phyloP scores from a whole-genome alignment of 1,140 invertebrate genomes.

The Drosophila leontia region DNA sequence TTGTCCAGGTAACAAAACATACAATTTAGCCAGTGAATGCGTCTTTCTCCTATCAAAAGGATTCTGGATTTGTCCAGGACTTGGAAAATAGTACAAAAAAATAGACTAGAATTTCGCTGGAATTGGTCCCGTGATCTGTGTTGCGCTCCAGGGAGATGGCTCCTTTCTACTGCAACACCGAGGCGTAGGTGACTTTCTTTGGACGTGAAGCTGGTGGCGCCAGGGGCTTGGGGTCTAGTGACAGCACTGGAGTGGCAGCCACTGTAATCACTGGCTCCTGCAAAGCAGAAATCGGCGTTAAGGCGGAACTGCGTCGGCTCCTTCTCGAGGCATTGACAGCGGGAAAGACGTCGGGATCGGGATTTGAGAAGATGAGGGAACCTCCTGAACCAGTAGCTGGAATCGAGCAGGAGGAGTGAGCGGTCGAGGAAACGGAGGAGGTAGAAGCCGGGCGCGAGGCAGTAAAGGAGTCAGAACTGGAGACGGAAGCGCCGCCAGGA shows the following conservation, averaged over 20 bases:
- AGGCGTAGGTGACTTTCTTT: conserved; percentile 14
- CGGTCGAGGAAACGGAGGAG: not conserved
- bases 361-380: not conserved
- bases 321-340: not conserved
- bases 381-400: not conserved
- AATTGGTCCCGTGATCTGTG: not conserved
- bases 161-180: conserved; percentile 9
- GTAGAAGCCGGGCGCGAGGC: not conserved
- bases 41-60: not conserved
- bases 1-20: too few relatives aligned
- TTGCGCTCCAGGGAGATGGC: not conserved
- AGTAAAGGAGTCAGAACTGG: not conserved
- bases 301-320: not conserved
- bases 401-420: not conserved
- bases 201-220: not conserved
- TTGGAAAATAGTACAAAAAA: not conserved
- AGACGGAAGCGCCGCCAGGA: not conserved
- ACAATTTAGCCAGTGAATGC: not conserved
- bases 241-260: not conserved
- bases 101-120: not conserved
- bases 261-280: not conserved
- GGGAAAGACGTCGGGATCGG: conserved; percentile 2
- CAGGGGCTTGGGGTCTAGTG: not conserved
- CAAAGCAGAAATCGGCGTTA: too few relatives aligned
- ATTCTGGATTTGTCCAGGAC: not conserved